Evolutionary conservation across 1,140 invertebrate genomes (phyloP), one percentile per base, ranked within the genome.

Genomic region (Hycleus cichorii): DNA sequence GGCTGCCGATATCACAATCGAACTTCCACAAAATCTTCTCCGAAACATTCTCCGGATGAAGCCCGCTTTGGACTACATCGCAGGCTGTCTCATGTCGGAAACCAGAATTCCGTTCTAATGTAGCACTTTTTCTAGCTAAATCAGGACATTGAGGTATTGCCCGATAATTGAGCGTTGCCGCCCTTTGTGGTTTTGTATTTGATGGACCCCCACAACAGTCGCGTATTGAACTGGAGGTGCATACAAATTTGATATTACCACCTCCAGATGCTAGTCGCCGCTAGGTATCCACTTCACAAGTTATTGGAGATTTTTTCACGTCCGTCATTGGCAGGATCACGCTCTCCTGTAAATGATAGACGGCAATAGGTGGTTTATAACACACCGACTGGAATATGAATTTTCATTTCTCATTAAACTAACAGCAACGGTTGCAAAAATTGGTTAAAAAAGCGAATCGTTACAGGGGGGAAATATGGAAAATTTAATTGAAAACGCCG

Each of bases 261-360:
- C 64, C 69, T 26, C 69, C 69, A 46, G 59, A 27, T 47, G 62
- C 40, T 39, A 69, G 64, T 64, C 66, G 70, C 62, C 70, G 72
- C 75, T 77, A 78, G 65, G 75, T 76, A 62, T 78, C 75, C 7
- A 71, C 65, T 47, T 80, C 78, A 64, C 77, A 79, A 48, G 69
- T 72, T 39, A 77, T 67, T 2, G 78, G 73, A n/a, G 78, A 76
- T 66, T 79, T 80, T 61, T 78, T 75, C 57, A 79, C 63, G 57
- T 81, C 80, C 57, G 78, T 75, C 74, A 81, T 78, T 42, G 79
- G 79, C 40, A 82, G 67, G 38, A 80, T 73, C 2, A 78, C 77
- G 25, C 80, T 78, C 57, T 80, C 78, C 75, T 80, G 69, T 10
- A 62, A 69, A 39, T 27, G 48, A 38, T 49, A 32, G 4, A 5